phyloP scores from a whole-genome alignment of 2,797 vertebrate species.

The Iguana delicatissima region DNA sequence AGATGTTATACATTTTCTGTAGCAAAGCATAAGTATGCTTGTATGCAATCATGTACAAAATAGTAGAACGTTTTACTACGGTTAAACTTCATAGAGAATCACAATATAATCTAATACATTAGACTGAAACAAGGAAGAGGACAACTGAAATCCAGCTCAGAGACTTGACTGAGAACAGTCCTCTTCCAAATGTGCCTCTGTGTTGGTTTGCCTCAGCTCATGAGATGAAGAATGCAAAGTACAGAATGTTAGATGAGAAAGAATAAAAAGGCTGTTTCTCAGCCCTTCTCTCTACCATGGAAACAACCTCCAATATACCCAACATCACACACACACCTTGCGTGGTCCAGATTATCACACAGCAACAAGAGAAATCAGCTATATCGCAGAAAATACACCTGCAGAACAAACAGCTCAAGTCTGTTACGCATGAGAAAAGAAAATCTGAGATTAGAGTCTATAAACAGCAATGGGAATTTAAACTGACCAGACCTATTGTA shows the following conservation, averaged over 20 bases:
- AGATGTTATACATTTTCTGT: neutral
- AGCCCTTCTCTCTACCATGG: neutral
- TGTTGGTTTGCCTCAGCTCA: neutral
- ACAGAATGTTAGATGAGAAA: neutral
- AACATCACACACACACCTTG: neutral
- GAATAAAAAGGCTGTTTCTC: neutral
- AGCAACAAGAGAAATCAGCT: neutral
- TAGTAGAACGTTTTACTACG: neutral
- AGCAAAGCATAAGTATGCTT: neutral
- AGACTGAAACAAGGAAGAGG: neutral
- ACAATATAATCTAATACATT: no score
- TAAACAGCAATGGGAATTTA: neutral
- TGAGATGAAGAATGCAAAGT: neutral
- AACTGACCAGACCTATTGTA: neutral
- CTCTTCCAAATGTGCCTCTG: conserved; percentile 4
- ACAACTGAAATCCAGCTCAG: neutral
- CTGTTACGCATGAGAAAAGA: neutral
- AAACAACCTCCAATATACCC: neutral
- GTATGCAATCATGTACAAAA: neutral
- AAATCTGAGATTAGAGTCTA: neutral
- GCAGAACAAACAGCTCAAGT: conserved; percentile 4
- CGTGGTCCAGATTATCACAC: neutral
- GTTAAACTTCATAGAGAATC: neutral
- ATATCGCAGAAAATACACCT: neutral
- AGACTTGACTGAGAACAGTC: neutral